These are phyloP conservation scores for Cryptus armator DNA, from an alignment of 2,888 invertebrate species.

Conservation along the genomic window DNA sequence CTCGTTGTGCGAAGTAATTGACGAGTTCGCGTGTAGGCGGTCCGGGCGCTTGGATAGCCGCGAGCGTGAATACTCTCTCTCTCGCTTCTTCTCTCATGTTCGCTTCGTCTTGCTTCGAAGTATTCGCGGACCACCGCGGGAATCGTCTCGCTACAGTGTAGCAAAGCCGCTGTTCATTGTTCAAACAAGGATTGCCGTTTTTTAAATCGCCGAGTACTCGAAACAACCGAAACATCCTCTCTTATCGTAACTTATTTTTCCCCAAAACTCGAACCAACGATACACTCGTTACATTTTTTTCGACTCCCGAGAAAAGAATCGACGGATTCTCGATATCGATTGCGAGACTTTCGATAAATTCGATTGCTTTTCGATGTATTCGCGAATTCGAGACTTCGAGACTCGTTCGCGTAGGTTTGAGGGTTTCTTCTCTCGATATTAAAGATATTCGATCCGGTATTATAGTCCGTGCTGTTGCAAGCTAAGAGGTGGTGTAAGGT, in stretches of 20 bases:
- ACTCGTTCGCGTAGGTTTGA: background rate
- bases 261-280: too few relatives aligned
- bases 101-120: constrained; percentile 12
- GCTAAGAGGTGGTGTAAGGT: constrained; percentile 43
- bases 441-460: constrained; percentile 24
- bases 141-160: constrained; percentile 25
- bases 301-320: too few relatives aligned
- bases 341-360: too few relatives aligned
- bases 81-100: constrained; percentile 15
- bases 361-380: too few relatives aligned
- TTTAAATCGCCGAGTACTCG: background rate
- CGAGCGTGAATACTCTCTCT: constrained; percentile 72
- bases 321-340: too few relatives aligned
- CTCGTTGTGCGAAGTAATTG: constrained; percentile 84
- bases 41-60: constrained; percentile 80
- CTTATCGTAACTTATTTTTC: background rate
- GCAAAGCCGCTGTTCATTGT: constrained; percentile 11
- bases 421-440: constrained; percentile 28
- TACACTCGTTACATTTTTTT: too few relatives aligned
- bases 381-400: background rate
- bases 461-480: constrained; percentile 32
- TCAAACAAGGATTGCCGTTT: background rate
- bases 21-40: constrained; percentile 83
- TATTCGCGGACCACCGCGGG: constrained; percentile 17
- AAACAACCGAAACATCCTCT: background rate